Evolutionary conservation across 2,797 vertebrate genomes (phyloP).

Genomic region (Pseudotriccus pelzelni): DNA sequence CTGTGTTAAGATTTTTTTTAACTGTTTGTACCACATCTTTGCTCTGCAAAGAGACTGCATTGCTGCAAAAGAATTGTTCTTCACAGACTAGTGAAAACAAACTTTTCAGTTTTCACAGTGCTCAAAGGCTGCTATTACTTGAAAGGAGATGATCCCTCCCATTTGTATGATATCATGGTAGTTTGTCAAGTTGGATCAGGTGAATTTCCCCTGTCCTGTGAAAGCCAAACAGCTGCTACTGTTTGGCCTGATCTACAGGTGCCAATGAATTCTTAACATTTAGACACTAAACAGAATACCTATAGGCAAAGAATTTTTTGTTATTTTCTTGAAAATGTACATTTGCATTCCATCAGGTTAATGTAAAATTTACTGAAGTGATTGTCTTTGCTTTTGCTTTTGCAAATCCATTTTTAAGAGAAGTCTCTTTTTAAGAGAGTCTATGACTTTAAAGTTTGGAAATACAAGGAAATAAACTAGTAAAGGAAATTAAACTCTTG

Average conservation of each 20-base stretch:
- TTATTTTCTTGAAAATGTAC: neutral
- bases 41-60: neutral
- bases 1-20: neutral
- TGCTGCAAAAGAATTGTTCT: neutral
- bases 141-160: neutral
- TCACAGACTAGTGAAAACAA: neutral
- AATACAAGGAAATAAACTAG: neutral
- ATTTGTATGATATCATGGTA: neutral
- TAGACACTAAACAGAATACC: neutral
- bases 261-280: neutral
- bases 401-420: neutral
- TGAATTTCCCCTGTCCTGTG: neutral
- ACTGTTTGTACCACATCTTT: neutral
- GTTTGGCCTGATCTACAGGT: neutral
- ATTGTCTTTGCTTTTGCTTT: neutral
- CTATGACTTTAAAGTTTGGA: neutral
- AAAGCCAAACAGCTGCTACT: neutral
- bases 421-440: neutral
- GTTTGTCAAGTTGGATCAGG: neutral
- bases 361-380: neutral
- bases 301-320: neutral
- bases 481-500: constrained; percentile 19
- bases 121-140: neutral
- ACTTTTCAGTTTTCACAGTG: neutral
- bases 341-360: neutral